These are phyloP conservation scores for Drosophila mayri DNA, from an alignment of 1,140 invertebrate genomes.

Conservation along the genomic window DNA sequence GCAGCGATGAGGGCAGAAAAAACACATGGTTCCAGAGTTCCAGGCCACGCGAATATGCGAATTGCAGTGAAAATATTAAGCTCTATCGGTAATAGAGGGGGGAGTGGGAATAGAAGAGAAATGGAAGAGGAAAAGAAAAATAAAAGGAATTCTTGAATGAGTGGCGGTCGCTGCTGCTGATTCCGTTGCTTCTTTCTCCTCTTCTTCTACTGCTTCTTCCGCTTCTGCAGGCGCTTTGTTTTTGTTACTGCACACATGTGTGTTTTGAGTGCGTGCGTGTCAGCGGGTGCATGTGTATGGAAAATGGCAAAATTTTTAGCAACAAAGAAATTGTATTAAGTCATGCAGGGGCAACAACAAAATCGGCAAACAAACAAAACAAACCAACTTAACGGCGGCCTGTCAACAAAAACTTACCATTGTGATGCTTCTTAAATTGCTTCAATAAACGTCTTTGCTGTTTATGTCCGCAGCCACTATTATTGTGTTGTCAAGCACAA, in stretches of 20 bases:
- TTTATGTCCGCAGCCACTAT: conserved; percentile 1
- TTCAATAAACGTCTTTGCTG: conserved; percentile 5
- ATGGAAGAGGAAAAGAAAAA: background rate
- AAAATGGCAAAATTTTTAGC: conserved; percentile 20
- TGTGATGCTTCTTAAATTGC: conserved; percentile 33
- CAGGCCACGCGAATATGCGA: conserved; percentile 39
- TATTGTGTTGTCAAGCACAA: conserved; percentile 28
- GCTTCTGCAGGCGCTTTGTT: conserved; percentile 40
- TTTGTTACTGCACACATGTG: conserved; percentile 11
- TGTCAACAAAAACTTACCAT: conserved; percentile 28
- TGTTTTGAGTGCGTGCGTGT: background rate
- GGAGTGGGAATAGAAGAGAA: background rate
- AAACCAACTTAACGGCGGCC: background rate
- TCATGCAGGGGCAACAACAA: conserved; percentile 30
- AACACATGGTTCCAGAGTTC: conserved; percentile 45
- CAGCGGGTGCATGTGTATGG: background rate
- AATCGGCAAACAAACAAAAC: conserved; percentile 9
- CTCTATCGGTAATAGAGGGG: background rate
- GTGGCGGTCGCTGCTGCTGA: conserved; percentile 4
- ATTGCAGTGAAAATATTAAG: conserved; percentile 7
- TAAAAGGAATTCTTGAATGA: conserved; percentile 44
- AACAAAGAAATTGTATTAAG: conserved; percentile 54
- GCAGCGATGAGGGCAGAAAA: conserved; percentile 8
- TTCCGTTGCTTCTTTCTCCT: background rate
- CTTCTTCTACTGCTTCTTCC: conserved; percentile 17